Base-by-base conservation (phyloP, 2,888 invertebrate species). In the Ophion ventricosus region DNA sequence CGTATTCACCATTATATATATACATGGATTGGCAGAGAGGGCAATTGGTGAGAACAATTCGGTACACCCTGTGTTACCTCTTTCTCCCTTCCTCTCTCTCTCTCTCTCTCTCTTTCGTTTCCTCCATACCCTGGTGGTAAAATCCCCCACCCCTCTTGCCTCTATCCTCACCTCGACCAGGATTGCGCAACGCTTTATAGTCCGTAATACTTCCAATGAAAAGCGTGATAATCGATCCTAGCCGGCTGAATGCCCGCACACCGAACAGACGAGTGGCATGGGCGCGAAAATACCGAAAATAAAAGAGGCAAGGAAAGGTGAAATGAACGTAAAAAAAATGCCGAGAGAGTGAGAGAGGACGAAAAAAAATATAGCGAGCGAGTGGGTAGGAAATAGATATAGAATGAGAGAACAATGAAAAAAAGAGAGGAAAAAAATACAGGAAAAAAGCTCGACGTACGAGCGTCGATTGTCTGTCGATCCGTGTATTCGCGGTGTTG, bases 141-240 rank as follows among this genome's bases (percentile, higher is more conserved):
- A 49, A 49, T 49, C 17, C 8, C n/a, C 40, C 5, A 40, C 2
- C 8, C 1, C 17, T 14, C 54, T 35, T 49, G 23, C 59, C 49
- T 25, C 43, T 43, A 35, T 2, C 49, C 73, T 14, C 57, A 14
- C 26, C 43, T 43, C 64, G 72, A 54, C 54, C 61, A 59, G 85
- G 82, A 85, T 85, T 85, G 84, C 79, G 82, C 84, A 87, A 85
- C 84, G 86, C 85, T 87, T 87, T 85, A 83, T 86, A 84, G 86
- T 84, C 81, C 85, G 80, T 85, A 82, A 83, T 87, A 85, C 84
- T 86, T 85, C 74, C 86, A 85, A 82, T 82, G 82, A 82, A 87
- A 85, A 87, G 81, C 86, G 80, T 84, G 82, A 86, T 86, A 85
- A 85, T 87, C 87, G 83, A 87, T 87, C 86, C 82, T 74, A 64